Percentiles rank a stretch among this genome's conserved stretches.
phyloP scores from a whole-genome alignment of 2,113 vertebrate genomes.

The Myodes glareolus region DNA sequence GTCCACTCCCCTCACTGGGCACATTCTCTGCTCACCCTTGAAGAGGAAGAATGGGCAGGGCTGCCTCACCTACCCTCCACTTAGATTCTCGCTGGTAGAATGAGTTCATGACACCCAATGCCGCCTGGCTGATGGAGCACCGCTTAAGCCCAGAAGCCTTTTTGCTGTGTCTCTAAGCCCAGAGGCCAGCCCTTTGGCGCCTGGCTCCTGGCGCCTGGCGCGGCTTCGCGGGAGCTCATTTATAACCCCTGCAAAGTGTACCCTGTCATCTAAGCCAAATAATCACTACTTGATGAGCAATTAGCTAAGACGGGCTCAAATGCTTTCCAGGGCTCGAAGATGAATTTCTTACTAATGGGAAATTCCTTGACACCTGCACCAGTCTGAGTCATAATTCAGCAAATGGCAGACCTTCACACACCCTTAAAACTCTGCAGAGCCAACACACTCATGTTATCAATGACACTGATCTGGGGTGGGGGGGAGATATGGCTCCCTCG shows the following conservation, averaged over 20 bases:
- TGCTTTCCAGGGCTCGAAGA: neutral
- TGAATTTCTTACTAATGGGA: constrained; percentile 65
- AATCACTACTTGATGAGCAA: constrained; percentile 50
- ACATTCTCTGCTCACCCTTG: neutral
- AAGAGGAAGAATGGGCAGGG: neutral
- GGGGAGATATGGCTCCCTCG: neutral
- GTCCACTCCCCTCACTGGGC: neutral
- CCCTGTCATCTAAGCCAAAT: constrained; percentile 54
- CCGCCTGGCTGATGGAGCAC: neutral
- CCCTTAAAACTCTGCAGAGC: neutral
- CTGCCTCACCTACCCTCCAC: neutral
- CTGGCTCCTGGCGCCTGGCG: neutral
- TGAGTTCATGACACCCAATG: neutral
- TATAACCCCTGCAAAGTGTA: constrained; percentile 46
- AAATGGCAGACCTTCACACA: neutral
- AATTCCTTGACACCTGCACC: constrained; percentile 53
- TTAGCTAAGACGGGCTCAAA: constrained; percentile 39
- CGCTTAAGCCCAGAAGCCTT: constrained; percentile 27
- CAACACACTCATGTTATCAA: neutral
- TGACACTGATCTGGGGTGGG: neutral
- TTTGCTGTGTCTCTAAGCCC: neutral
- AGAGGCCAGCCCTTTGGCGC: constrained; percentile 5
- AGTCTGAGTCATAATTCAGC: constrained; percentile 6
- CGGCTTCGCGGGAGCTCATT: neutral
- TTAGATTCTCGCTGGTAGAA: neutral